A percentile compares a stretch with the other conserved stretches of the same genome.
These are phyloP conservation scores for Stictonetta naevosa DNA, from an alignment of 2,113 vertebrate species.

Conservation along the genomic window DNA sequence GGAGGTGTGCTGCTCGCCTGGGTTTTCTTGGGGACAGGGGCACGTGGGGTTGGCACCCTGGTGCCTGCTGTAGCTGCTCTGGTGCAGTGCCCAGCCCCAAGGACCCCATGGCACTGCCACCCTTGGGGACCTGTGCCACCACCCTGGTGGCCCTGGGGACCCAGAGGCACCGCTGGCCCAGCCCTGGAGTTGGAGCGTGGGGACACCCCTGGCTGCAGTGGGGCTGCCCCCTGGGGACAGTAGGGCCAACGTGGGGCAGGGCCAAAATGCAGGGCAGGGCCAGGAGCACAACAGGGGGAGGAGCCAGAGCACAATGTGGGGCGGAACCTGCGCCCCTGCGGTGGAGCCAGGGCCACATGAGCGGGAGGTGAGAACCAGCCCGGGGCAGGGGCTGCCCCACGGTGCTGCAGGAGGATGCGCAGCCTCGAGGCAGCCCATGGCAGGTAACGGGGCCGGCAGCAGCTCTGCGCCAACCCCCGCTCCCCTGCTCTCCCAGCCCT, in stretches of 20 bases:
- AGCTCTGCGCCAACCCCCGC: background rate
- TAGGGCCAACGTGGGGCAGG: background rate
- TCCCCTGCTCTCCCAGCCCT: background rate
- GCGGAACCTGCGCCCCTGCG: background rate
- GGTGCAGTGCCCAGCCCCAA: background rate
- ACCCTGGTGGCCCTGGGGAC: background rate
- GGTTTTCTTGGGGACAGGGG: background rate
- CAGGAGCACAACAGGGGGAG: background rate
- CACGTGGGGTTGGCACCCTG: background rate
- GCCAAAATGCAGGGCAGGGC: background rate
- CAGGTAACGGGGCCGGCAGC: background rate
- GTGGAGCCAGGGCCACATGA: background rate
- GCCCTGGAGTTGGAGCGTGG: background rate
- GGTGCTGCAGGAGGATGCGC: background rate
- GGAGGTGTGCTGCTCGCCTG: background rate
- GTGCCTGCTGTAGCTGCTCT: background rate
- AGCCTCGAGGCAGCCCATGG: background rate
- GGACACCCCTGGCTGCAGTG: background rate
- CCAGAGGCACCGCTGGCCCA: background rate
- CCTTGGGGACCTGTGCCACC: background rate
- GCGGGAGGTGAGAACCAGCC: background rate
- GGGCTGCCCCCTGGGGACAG: background rate
- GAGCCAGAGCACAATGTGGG: background rate
- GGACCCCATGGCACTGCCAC: background rate
- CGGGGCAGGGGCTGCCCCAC: background rate